Base-by-base conservation (phyloP, 2,113 vertebrate genomes). In the Erinaceus europaeus region DNA sequence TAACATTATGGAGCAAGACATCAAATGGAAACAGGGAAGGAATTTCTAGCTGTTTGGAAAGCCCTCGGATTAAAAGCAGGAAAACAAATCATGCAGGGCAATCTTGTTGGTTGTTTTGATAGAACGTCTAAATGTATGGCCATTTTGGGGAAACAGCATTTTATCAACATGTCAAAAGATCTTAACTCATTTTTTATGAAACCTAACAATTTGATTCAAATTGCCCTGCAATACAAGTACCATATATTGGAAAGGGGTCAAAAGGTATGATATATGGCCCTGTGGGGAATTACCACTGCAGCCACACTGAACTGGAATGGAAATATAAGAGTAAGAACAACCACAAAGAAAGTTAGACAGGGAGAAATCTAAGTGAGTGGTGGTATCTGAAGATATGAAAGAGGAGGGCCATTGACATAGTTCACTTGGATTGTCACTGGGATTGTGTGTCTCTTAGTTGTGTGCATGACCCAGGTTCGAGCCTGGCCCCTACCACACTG, bases 161-260 rank as follows among this genome's bases (percentile, higher is more conserved):
- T 82, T 84, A 81, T 92, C 77, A 53, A 84, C 89, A 78, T 89
- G 62, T 88, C 89, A 90, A 40, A 62, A 82, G 87, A 61, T 18
- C 40, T 62, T 68, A 62, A 18, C 55, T 23, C 15, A 87, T 84
- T 78, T 59, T 80, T 82, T 86, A 69, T 40, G 34, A 50, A 88
- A 67, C 6, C 29, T 59, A 90, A 67, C 74, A 72, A 91, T 88
- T 76, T 91, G 32, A 77, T 72, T 90, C 52, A 74, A 90, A 87
- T 61, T 69, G 18, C 48, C 73, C 32, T 90, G 84, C 27, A 34
- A 18, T 89, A 44, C 21, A 78, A 79, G 89, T 29, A 75, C 4
- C 7, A 4, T 34, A 6, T 52, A 74, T 6, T 36, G 29, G 88
- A 88, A 92, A 59, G 18, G 29, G 61, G 34, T 65, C 29, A 42